Conservation (phyloP, 2,797 vertebrate genomes). For the Lates japonicus region DNA sequence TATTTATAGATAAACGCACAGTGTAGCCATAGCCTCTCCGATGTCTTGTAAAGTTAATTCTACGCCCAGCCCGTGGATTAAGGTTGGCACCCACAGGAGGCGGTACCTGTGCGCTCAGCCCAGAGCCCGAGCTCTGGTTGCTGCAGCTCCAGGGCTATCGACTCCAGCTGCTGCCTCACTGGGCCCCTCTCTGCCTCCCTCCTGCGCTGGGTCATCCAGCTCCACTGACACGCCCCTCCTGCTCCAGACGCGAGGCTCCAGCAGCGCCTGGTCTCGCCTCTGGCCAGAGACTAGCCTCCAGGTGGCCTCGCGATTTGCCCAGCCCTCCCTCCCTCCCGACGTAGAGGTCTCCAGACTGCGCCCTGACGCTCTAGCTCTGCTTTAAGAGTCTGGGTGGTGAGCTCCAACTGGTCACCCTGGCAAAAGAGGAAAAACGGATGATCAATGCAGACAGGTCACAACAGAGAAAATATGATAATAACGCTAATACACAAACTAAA, state of each 20-base stretch:
- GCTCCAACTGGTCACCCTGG: constrained; percentile 84
- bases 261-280: constrained; percentile 82
- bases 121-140: constrained; percentile 80
- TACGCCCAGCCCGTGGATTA: constrained; percentile 17
- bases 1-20: constrained; percentile 61
- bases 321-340: constrained; percentile 84
- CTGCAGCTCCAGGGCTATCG: constrained; percentile 86
- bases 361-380: constrained; percentile 84
- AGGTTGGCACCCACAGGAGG: constrained; percentile 46
- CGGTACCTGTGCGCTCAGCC: constrained; percentile 85
- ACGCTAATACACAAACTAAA: not conserved
- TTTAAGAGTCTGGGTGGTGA: constrained; percentile 80
- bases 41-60: constrained; percentile 66
- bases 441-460: not conserved
- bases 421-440: constrained; percentile 5
- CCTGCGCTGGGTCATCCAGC: constrained; percentile 80
- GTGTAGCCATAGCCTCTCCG: constrained; percentile 42
- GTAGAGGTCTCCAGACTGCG: constrained; percentile 81
- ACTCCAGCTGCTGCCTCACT: constrained; percentile 89
- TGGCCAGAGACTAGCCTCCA: constrained; percentile 79
- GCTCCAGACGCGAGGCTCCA: constrained; percentile 85
- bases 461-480: not conserved
- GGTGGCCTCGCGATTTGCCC: constrained; percentile 71
- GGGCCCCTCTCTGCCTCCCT: constrained; percentile 89
- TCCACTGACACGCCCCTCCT: constrained; percentile 83